phyloP scores from a whole-genome alignment of 2,113 vertebrate genomes.

The Paraplagusia blochii region DNA sequence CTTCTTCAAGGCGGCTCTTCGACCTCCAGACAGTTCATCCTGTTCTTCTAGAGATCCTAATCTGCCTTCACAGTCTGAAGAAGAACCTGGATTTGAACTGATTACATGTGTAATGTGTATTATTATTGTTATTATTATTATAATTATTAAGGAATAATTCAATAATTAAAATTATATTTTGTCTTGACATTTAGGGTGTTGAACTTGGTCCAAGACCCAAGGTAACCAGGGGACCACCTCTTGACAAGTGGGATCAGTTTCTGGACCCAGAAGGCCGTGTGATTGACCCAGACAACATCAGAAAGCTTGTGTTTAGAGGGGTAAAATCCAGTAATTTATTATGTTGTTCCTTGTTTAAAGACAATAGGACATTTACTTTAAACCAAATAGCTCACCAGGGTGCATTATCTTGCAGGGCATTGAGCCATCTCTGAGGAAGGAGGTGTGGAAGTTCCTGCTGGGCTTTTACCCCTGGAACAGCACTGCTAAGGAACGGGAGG shows the following conservation, averaged over 20 bases:
- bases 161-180: background rate
- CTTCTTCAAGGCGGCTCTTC: constrained; percentile 86
- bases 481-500: constrained; percentile 79
- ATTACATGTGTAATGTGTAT: constrained; percentile 92
- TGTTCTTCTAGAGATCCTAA: constrained; percentile 31
- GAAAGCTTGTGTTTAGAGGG: constrained; percentile 84
- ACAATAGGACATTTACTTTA: too few relatives aligned
- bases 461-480: constrained; percentile 88
- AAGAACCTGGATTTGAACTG: constrained; percentile 89
- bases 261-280: constrained; percentile 82
- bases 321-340: constrained; percentile 46
- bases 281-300: constrained; percentile 72
- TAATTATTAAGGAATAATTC: rapidly evolving
- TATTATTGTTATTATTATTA: too few relatives aligned
- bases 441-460: constrained; percentile 89
- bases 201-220: constrained; percentile 80
- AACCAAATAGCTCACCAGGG: background rate
- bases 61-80: constrained; percentile 64
- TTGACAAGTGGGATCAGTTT: constrained; percentile 80
- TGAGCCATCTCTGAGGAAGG: constrained; percentile 75
- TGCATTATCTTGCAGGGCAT: constrained; percentile 74
- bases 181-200: constrained; percentile 65
- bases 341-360: background rate
- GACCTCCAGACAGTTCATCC: constrained; percentile 73
- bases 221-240: constrained; percentile 75